A percentile compares a stretch with the other conserved stretches of the same genome.
phyloP scores from a whole-genome alignment of 2,113 vertebrate genomes.

The Alethe diademata region DNA sequence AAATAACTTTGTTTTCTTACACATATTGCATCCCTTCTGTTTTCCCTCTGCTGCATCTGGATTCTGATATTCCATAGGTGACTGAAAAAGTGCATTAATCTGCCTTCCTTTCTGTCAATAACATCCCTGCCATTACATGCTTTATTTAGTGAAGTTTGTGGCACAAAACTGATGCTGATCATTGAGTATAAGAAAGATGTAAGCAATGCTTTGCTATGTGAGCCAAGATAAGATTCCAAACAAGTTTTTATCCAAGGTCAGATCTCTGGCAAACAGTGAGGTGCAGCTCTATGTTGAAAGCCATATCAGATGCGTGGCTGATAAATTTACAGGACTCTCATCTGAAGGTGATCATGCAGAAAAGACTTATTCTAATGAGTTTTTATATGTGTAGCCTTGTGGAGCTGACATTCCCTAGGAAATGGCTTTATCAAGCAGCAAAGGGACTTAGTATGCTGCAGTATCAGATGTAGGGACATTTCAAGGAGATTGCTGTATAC shows the following conservation, averaged over 20 bases:
- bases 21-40: neutral
- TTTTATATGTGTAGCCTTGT: neutral
- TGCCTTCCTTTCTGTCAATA: neutral
- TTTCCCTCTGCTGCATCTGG: neutral
- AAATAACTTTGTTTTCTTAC: neutral
- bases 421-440: neutral
- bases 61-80: neutral
- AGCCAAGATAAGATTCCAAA: neutral
- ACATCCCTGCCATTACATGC: neutral
- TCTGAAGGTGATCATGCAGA: slow-evolving; percentile 6
- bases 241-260: neutral
- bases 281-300: neutral
- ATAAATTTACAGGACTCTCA: neutral
- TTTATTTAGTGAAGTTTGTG: neutral
- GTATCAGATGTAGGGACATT: neutral
- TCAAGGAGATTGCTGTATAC: neutral
- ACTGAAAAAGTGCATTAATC: neutral
- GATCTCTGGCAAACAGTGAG: neutral
- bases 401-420: neutral
- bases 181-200: neutral
- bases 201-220: neutral
- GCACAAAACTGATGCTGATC: neutral
- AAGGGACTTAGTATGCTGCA: neutral
- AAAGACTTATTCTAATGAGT: slow-evolving; percentile 12
- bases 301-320: rapidly evolving